phyloP scores from a whole-genome alignment of 2,113 vertebrate species.

The Brachypodius melanocephalos region DNA sequence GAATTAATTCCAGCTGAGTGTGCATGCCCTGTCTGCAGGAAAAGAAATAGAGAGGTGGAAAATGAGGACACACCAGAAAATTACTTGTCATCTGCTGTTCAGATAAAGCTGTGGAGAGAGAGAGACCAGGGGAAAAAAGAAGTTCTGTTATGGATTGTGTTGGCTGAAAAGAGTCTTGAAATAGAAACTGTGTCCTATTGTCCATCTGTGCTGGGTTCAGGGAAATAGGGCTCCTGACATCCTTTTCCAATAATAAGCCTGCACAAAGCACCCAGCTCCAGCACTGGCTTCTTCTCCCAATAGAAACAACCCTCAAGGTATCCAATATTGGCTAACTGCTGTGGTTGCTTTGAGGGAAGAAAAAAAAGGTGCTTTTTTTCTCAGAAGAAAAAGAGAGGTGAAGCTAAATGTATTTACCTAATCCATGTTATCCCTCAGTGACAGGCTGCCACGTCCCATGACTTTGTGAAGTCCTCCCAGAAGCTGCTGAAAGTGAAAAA shows the following conservation, averaged over 20 bases:
- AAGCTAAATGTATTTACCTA: not conserved
- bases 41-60: slow-evolving; percentile 17
- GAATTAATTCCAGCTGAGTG: not conserved
- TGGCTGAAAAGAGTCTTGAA: slow-evolving; percentile 42
- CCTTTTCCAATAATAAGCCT: not conserved
- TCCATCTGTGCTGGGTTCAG: not conserved
- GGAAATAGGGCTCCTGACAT: not conserved
- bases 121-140: not conserved
- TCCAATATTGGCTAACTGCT: not conserved
- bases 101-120: not conserved
- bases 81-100: slow-evolving; percentile 33
- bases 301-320: not conserved
- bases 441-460: not conserved
- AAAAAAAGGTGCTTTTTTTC: not conserved
- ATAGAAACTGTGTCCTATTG: slow-evolving; percentile 23
- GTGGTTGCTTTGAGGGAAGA: not conserved
- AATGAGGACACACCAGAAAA: slow-evolving; percentile 40
- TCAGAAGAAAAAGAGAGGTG: not conserved
- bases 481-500: not conserved
- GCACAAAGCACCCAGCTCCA: not conserved
- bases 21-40: not conserved
- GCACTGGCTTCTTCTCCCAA: not conserved
- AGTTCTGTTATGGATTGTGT: not conserved
- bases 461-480: not conserved
- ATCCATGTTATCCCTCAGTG: not conserved